Evolutionary conservation across 2,797 vertebrate genomes (phyloP).

Genomic region (Chloroceryle inda): DNA sequence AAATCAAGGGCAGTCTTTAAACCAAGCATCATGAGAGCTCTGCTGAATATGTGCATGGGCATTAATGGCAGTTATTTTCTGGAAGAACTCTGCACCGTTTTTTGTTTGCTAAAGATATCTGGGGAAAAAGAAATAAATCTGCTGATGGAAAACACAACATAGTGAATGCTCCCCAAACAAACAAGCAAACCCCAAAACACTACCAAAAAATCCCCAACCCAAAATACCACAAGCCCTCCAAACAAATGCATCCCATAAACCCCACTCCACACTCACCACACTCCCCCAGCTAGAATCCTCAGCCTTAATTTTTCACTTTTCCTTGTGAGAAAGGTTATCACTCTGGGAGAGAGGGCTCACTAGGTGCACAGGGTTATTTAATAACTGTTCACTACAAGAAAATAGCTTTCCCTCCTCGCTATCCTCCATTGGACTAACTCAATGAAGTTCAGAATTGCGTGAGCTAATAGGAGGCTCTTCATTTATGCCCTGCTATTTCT

Average conservation of each 20-base stretch:
- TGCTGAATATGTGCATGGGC: not conserved
- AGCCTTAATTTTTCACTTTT: not conserved
- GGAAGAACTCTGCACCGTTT: not conserved
- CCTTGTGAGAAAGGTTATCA: not conserved
- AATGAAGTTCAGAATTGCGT: not conserved
- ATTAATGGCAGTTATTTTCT: not conserved
- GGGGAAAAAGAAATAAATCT: not conserved
- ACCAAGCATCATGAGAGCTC: not conserved
- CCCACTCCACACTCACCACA: fast-evolving
- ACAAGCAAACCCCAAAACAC: not conserved
- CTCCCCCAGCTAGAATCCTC: not conserved
- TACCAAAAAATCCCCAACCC: not conserved
- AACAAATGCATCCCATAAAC: not conserved
- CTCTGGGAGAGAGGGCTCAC: not conserved
- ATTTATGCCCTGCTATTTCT: not conserved
- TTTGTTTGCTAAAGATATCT: not conserved
- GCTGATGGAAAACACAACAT: not conserved
- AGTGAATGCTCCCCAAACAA: not conserved
- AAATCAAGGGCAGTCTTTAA: not conserved
- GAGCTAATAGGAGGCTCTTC: not conserved
- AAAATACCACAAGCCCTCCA: not conserved
- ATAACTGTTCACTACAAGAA: constrained; percentile 3
- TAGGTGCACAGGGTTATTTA: not conserved
- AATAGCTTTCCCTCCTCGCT: not conserved
- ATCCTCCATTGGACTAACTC: not conserved